phyloP scores from a whole-genome alignment of 1,140 invertebrate species.

The Procambarus clarkii region DNA sequence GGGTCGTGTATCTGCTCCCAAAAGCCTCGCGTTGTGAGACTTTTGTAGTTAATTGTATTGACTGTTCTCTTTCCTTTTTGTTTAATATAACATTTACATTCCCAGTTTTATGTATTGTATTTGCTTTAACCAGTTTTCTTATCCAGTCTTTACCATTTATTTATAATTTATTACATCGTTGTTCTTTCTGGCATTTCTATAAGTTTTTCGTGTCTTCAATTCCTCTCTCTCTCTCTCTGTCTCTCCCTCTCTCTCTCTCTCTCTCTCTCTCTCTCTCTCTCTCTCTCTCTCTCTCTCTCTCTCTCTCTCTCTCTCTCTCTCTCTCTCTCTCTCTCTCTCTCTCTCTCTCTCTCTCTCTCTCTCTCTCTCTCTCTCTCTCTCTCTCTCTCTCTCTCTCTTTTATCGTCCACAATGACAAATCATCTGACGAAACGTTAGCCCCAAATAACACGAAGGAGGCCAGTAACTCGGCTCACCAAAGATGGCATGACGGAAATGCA shows the following conservation, averaged over 20 bases:
- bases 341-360: constrained; percentile 15
- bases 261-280: background rate
- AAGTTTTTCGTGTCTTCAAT: background rate
- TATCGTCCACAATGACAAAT: no score
- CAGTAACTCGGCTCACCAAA: no score
- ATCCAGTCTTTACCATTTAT: background rate
- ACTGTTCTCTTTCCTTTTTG: background rate
- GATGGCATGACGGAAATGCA: no score
- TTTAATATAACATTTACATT: background rate
- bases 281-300: background rate
- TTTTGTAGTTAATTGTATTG: background rate
- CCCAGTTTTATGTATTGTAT: background rate
- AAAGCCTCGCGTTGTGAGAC: background rate
- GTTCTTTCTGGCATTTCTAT: background rate
- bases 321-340: constrained; percentile 15
- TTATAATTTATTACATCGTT: no score
- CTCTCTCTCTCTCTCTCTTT: background rate
- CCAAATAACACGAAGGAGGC: no score
- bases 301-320: constrained; percentile 10
- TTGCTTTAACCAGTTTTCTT: background rate
- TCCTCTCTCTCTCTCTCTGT: no score
- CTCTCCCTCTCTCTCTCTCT: constrained; percentile 9
- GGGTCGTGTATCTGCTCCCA: no score
- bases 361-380: constrained; percentile 15
- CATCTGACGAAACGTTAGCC: no score